These are phyloP conservation scores for Sweltsa coloradensis DNA, from an alignment of 1,140 invertebrate genomes.

Conservation along the genomic window DNA sequence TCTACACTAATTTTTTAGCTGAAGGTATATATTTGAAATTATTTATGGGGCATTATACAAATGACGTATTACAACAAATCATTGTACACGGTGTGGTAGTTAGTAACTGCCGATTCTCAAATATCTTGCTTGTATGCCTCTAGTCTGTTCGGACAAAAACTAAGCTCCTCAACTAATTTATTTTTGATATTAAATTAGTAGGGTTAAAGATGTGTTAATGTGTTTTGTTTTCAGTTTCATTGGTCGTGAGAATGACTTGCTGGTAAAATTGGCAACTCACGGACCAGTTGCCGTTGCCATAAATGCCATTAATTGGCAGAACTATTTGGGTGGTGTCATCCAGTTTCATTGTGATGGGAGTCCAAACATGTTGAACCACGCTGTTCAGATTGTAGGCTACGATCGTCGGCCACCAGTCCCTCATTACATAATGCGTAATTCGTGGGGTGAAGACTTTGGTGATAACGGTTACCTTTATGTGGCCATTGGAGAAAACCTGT, in stretches of 20 bases:
- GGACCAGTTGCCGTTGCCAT: slow-evolving; percentile 70
- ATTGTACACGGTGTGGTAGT: too few species aligned
- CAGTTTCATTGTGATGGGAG: slow-evolving; percentile 62
- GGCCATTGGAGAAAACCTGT: slow-evolving; percentile 64
- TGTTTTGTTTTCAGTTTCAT: slow-evolving; percentile 39
- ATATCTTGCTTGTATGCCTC: too few species aligned
- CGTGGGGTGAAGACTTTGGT: slow-evolving; percentile 70
- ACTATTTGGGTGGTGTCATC: slow-evolving; percentile 77
- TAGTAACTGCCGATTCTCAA: too few species aligned
- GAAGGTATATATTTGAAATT: too few species aligned
- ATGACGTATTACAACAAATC: too few species aligned
- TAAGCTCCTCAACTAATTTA: too few species aligned
- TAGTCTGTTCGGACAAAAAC: too few species aligned
- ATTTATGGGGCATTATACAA: too few species aligned
- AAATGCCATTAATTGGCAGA: slow-evolving; percentile 77
- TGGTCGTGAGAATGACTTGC: slow-evolving; percentile 49
- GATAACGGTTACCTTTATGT: slow-evolving; percentile 65
- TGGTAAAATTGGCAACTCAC: slow-evolving; percentile 45
- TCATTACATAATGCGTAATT: slow-evolving; percentile 76
- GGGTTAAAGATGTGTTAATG: too few species aligned
- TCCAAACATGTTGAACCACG: slow-evolving; percentile 59
- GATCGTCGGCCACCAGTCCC: slow-evolving; percentile 57
- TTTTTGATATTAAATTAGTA: too few species aligned
- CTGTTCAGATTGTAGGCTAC: slow-evolving; percentile 77
- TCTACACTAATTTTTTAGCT: too few species aligned